Percentiles rank a stretch among this genome's conserved stretches.
Evolutionary conservation across 2,113 vertebrate species (phyloP).

Genomic region (Elgaria multicarinata): DNA sequence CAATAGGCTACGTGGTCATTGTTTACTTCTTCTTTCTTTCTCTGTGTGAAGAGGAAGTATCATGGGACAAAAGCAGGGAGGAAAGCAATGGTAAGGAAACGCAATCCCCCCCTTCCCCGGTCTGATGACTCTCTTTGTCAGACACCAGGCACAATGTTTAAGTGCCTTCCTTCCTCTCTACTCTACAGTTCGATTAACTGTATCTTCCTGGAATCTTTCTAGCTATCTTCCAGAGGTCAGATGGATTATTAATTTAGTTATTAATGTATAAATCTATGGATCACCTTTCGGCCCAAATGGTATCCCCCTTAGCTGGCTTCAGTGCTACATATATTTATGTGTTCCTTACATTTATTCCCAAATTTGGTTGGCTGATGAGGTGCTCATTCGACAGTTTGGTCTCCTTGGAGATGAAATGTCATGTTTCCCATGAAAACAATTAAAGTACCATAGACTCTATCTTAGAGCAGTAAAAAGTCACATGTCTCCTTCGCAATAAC

Average conservation of each 20-base stretch:
- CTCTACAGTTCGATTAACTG: background rate
- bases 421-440: constrained; percentile 4
- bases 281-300: no score
- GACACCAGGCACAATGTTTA: no score
- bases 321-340: background rate
- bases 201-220: background rate
- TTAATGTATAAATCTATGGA: no score
- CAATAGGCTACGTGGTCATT: no score
- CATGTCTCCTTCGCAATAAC: constrained; percentile 17
- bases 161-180: background rate
- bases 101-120: no score
- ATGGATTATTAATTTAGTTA: background rate
- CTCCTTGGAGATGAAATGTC: rapidly evolving
- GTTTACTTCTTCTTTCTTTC: no score
- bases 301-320: background rate
- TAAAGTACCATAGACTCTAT: background rate
- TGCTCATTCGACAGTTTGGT: rapidly evolving
- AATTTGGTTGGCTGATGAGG: constrained; percentile 11
- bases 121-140: no score
- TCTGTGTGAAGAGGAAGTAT: no score
- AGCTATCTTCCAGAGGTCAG: rapidly evolving
- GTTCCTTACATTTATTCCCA: background rate
- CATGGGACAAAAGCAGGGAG: no score
- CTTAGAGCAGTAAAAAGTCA: constrained; percentile 27
- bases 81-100: no score